Evolutionary conservation across 1,140 invertebrate genomes (phyloP).

Genomic region (Venustaconcha ellipsiformis): DNA sequence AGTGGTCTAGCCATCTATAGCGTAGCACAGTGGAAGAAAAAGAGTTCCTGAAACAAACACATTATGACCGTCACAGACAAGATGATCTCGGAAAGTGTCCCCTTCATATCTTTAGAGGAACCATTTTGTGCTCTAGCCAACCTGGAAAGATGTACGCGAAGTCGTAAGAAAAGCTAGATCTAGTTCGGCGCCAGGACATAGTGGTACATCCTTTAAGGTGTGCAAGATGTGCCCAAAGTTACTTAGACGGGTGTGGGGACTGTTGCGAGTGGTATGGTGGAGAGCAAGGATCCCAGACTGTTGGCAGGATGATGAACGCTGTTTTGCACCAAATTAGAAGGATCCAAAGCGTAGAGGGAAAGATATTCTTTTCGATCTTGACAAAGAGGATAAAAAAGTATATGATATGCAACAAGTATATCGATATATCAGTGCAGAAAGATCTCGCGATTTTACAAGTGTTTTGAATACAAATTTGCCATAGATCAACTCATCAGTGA

Average conservation of each 20-base stretch:
- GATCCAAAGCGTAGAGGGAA: no score
- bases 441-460: constrained; percentile 16
- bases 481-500: constrained; percentile 15
- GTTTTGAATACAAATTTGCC: constrained; percentile 20
- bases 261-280: constrained; percentile 3
- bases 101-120: neutral
- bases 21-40: constrained; percentile 2
- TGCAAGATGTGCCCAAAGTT: constrained; percentile 5
- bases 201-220: constrained; percentile 9
- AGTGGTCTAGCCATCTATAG: constrained; percentile 1
- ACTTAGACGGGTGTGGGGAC: neutral
- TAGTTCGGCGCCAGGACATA: constrained; percentile 11
- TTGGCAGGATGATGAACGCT: neutral
- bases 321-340: no score
- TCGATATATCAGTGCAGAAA: constrained; percentile 25
- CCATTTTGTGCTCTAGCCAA: constrained; percentile 2
- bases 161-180: constrained; percentile 9
- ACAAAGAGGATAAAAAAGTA: neutral
- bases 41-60: neutral
- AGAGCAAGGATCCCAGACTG: neutral
- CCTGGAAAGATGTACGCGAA: constrained; percentile 8
- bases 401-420: constrained; percentile 13
- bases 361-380: constrained; percentile 1
- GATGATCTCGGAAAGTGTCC: neutral
- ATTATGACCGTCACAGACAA: neutral